These are phyloP conservation scores for Xiphydria camelus DNA, from an alignment of 2,888 invertebrate species.

Conservation along the genomic window DNA sequence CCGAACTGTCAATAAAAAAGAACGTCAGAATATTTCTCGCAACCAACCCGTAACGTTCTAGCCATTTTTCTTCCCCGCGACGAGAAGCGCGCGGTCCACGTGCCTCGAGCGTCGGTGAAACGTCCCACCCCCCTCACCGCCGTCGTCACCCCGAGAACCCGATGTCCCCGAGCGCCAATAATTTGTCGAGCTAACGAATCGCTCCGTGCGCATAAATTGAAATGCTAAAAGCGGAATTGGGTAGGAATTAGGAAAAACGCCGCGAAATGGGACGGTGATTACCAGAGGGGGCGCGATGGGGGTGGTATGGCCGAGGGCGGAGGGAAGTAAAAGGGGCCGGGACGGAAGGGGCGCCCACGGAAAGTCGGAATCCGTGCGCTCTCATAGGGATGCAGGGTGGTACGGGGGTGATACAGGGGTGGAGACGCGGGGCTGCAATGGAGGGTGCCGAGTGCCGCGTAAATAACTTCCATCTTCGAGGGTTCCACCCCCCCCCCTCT, in stretches of 20 bases:
- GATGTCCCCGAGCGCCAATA: slow-evolving; percentile 1
- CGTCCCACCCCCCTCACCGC: too few relatives aligned
- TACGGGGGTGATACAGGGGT: slow-evolving; percentile 18
- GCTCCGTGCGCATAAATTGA: slow-evolving; percentile 50
- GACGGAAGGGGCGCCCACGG: not conserved
- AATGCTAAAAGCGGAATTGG: slow-evolving; percentile 55
- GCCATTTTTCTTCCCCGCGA: too few relatives aligned
- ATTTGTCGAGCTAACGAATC: slow-evolving; percentile 37
- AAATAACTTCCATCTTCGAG: slow-evolving; percentile 15
- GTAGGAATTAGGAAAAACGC: slow-evolving; percentile 50
- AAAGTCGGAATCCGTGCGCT: not conserved
- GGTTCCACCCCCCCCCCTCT: slow-evolving; percentile 16
- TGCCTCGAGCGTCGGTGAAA: too few relatives aligned
- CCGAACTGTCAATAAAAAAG: too few relatives aligned
- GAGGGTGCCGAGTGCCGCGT: slow-evolving; percentile 4
- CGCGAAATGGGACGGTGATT: slow-evolving; percentile 42
- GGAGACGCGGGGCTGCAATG: slow-evolving; percentile 17
- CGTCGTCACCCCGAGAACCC: too few relatives aligned
- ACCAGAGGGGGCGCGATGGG: slow-evolving; percentile 18
- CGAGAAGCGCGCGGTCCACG: too few relatives aligned
- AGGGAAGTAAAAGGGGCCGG: slow-evolving; percentile 1
- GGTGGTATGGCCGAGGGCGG: not conserved
- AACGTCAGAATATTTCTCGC: too few relatives aligned
- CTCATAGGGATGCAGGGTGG: not conserved
- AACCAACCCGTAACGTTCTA: too few relatives aligned